Base-by-base conservation (phyloP, 2,888 invertebrate species). In the Callosobruchus maculatus region DNA sequence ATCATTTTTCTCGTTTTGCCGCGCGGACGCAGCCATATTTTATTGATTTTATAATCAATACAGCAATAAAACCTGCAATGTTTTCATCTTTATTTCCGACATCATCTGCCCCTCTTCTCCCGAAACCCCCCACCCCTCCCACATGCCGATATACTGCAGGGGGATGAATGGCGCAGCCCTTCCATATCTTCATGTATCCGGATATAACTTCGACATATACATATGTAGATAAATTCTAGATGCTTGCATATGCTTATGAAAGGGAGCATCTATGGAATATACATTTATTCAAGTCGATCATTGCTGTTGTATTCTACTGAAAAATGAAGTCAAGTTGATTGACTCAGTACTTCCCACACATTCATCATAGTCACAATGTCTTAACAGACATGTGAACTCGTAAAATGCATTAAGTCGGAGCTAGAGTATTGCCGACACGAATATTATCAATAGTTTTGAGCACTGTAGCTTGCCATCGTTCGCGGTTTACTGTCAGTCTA, bases 31-130 rank as follows among this genome's bases (percentile, higher is more conserved):
- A 82, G 86, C 87, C 87, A 87, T 88, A 88, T 88, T 87, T 87
- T 87, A 88, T 88, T 86, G 88, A 88, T 87, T 88, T 87, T 87
- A 88, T 88, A 88, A 88, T 88, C 88, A 88, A 88, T 88, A 88
- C 87, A 87, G 87, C 87, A 88, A 88, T 88, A 88, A 88, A 88
- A 87, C 86, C 88, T 88, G 88, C 87, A 88, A 87, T 87, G 87
- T 88, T 88, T 88, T 88, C 87, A 87, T 87, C 86, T 86, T 86
- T 87, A 87, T 86, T 87, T 86, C 83, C 85, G 85, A 85, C 86
- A 84, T 86, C 86, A 68, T 20, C 68, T 68, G 0, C 68, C 21
- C 68, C 68, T 86, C 83, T 73, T 72, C 68, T 70, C 71, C 72
- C 49, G 68, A 68, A 71, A 70, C 72, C 80, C 74, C 72, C 74